Evolutionary conservation across 1,140 invertebrate species (phyloP).

Genomic region (Acromyrmex charruanus): DNA sequence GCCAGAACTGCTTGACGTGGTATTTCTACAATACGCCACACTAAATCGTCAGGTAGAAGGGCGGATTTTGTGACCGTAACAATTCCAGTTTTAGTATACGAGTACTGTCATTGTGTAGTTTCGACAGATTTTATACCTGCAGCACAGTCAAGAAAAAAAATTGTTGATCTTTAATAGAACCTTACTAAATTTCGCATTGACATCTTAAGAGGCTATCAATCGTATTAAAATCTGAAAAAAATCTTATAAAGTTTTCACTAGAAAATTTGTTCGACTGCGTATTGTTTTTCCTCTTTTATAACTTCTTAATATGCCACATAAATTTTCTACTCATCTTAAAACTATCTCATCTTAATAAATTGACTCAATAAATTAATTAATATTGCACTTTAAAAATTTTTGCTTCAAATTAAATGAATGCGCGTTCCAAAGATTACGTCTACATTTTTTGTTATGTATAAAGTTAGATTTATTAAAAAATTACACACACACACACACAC

Average conservation of each 20-base stretch:
- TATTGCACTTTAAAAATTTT: neutral
- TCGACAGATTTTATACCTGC: neutral
- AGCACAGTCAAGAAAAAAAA: neutral
- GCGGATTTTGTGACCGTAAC: conserved; percentile 5
- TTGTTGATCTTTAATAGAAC: neutral
- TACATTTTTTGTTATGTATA: neutral
- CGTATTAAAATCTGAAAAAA: neutral
- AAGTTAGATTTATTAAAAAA: neutral
- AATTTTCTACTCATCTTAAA: neutral
- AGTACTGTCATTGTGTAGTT: neutral
- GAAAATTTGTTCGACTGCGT: neutral
- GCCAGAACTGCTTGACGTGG: neutral
- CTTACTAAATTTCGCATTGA: neutral
- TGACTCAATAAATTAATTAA: neutral
- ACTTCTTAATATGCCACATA: neutral
- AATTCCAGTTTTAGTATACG: neutral
- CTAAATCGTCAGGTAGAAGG: neutral
- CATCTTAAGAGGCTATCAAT: neutral
- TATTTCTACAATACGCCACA: neutral
- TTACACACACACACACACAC: neutral
- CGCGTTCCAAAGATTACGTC: neutral
- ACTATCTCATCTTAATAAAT: neutral
- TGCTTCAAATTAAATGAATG: neutral
- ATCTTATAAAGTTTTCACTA: neutral
- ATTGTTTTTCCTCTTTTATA: neutral